phyloP scores from a whole-genome alignment of 2,797 vertebrate genomes.

The Ctenosaura bakeri region DNA sequence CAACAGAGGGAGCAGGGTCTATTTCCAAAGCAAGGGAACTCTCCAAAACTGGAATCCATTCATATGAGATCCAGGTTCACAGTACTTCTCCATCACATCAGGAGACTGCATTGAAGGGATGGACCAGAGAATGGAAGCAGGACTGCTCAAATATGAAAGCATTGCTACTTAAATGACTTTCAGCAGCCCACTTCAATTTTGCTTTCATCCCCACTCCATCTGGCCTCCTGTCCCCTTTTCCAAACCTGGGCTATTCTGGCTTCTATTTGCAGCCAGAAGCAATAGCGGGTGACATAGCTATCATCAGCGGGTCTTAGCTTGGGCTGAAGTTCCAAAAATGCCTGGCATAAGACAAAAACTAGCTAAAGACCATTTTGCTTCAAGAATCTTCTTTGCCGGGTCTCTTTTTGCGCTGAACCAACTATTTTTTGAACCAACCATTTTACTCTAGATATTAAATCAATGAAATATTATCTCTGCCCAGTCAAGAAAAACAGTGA shows the following conservation, averaged over 20 bases:
- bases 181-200: neutral
- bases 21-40: neutral
- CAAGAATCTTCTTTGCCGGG: neutral
- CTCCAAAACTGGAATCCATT: neutral
- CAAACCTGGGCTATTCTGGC: neutral
- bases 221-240: neutral
- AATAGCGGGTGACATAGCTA: neutral
- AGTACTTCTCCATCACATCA: neutral
- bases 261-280: neutral
- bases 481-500: neutral
- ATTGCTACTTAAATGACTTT: neutral
- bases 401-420: neutral
- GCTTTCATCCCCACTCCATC: neutral
- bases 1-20: neutral
- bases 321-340: slow-evolving; percentile 16
- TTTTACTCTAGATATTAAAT: neutral
- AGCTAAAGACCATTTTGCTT: neutral
- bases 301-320: neutral
- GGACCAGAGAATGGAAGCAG: neutral
- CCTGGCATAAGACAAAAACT: neutral
- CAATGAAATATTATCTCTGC: neutral
- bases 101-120: neutral
- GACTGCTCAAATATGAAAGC: neutral
- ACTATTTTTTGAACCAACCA: neutral
- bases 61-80: neutral